Base-by-base conservation (phyloP, 2,888 invertebrate species). In the Ceraclea dissimilis region DNA sequence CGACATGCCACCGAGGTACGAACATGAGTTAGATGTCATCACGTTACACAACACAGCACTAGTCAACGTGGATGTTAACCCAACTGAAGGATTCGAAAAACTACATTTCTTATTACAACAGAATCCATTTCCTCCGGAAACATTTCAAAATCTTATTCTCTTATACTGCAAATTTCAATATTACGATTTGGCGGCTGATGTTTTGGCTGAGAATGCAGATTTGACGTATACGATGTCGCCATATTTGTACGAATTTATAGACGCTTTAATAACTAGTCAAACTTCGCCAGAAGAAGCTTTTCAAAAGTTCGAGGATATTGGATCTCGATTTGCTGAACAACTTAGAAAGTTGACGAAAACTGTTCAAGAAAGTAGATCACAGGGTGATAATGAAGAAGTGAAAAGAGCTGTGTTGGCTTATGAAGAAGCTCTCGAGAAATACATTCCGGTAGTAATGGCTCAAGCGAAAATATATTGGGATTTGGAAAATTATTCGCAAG, bases 391-490 rank as follows among this genome's bases (percentile, higher is more conserved):
- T 64, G 89, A 88, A 65, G 84, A 89, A 61, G 86, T 94, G 0
- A 90, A 94, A 67, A 89, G 86, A 72, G 90, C 94, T 4, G 88
- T 97, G 0, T 85, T 90, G 54, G 93, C 93, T 67, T 95, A 94
- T 67, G 93, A 97, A 68, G 90, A 91, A 65, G 87, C 90, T 1
- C 70, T 96, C 62, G 93, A 94, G 68, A 79, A 93, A 65, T 98
- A 96, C 67, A 87, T 99, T 60, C 98, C 99, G 0, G 94, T 97
- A 1, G 80, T 98, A n/a, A 98, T 99, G 98, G 94, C 96, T 0
- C 94, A 99, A 72, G 97, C 98, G 1, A 97, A 96, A 79, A 93
- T 99, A 63, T 95, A 93, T 68, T 99, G 99, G 98, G 94, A 98
- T 63, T 82, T 90, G 70, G 93, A 93, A 68, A 94, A 98, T 69